Percentiles rank a stretch among this genome's conserved stretches.
Evolutionary conservation across 2,888 invertebrate genomes (phyloP).

Genomic region (Tinea pellionella): DNA sequence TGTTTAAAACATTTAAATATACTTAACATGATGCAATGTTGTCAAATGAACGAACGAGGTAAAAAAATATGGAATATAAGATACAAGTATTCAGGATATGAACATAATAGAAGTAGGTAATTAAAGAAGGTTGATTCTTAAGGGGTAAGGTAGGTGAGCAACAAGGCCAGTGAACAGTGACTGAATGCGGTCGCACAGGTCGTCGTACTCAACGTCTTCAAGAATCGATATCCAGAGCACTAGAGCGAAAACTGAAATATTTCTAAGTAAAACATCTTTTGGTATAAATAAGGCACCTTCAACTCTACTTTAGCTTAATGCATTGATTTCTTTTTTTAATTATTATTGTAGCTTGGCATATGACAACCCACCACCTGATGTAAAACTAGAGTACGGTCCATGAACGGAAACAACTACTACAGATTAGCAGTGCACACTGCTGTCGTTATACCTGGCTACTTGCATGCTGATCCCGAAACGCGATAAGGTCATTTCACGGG

Average conservation of each 20-base stretch:
- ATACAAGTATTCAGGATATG: background rate
- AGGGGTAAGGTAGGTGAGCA: background rate
- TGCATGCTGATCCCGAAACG: too few relatives aligned
- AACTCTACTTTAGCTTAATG: background rate
- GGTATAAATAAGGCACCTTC: background rate
- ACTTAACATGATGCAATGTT: too few relatives aligned
- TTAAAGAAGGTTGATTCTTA: background rate
- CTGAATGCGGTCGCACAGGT: conserved; percentile 20
- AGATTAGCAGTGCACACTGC: too few relatives aligned
- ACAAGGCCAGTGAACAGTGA: conserved; percentile 7
- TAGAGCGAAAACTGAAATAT: background rate
- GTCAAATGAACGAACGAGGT: too few relatives aligned
- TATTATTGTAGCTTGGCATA: too few relatives aligned
- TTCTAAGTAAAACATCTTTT: background rate
- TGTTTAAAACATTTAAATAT: too few relatives aligned
- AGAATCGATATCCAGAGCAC: conserved; percentile 41
- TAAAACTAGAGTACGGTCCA: too few relatives aligned
- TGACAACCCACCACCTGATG: too few relatives aligned
- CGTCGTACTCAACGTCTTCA: conserved; percentile 27
- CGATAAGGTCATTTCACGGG: too few relatives aligned
- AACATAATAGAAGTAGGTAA: background rate
- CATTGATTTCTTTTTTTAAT: background rate
- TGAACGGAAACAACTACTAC: too few relatives aligned
- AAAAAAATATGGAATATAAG: too few relatives aligned
- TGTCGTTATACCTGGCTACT: too few relatives aligned